Conservation (phyloP, 2,113 vertebrate species). For the Mus pahari region DNA sequence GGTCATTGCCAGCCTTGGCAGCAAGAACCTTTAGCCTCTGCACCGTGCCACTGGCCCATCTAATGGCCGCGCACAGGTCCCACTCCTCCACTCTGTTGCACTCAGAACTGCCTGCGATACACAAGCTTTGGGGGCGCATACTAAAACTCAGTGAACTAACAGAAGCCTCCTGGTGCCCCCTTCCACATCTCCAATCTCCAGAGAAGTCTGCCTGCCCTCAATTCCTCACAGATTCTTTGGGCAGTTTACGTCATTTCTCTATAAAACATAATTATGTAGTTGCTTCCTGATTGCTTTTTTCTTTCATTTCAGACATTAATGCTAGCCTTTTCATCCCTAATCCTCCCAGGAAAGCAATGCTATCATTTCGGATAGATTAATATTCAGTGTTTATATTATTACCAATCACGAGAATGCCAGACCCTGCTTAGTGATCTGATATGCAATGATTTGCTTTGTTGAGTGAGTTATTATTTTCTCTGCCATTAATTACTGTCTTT, state of each 20-base stretch:
- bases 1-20: not conserved
- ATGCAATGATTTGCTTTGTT: constrained; percentile 11
- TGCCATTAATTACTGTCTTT: constrained; percentile 41
- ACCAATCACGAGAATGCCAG: not conserved
- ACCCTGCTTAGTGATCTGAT: not conserved
- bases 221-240: not conserved
- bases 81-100: not conserved
- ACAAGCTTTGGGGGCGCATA: not conserved
- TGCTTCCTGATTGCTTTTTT: constrained; percentile 11
- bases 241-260: not conserved
- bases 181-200: not conserved
- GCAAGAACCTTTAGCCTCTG: not conserved
- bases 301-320: not conserved
- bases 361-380: constrained; percentile 19
- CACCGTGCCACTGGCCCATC: too few species aligned
- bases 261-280: not conserved
- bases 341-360: not conserved
- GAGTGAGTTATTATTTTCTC: constrained; percentile 37
- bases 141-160: not conserved
- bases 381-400: constrained; percentile 39
- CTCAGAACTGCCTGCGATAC: not conserved
- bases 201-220: not conserved
- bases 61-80: rapidly evolving
- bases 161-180: not conserved
- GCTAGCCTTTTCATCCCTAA: not conserved